Conservation (phyloP, 1,140 invertebrate species). For the Gonatopus flavifemur region DNA sequence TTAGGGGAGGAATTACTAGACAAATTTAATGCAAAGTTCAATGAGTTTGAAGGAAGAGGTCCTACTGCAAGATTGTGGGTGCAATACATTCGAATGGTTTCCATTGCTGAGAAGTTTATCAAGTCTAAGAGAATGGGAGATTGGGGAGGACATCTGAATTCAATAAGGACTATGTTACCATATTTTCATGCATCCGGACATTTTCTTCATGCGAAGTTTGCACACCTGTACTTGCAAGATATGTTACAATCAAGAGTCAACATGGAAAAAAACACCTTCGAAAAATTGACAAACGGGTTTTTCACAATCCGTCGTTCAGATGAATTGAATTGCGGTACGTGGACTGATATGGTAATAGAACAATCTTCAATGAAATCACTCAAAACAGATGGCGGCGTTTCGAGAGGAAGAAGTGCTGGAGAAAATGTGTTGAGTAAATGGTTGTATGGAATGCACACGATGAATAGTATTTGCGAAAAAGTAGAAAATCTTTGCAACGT, state of each 20-base stretch:
- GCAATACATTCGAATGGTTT: neutral
- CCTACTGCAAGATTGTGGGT: neutral
- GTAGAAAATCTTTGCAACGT: constrained; percentile 42
- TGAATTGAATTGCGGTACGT: constrained; percentile 51
- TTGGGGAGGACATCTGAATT: constrained; percentile 47
- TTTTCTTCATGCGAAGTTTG: constrained; percentile 30
- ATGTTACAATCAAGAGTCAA: constrained; percentile 36
- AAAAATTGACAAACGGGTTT: constrained; percentile 42
- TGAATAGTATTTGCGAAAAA: constrained; percentile 17
- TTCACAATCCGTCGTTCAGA: constrained; percentile 49
- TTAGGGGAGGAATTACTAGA: neutral
- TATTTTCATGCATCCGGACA: constrained; percentile 51
- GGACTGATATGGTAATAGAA: constrained; percentile 45
- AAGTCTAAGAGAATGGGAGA: constrained; percentile 33
- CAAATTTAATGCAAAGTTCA: neutral
- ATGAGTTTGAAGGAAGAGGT: neutral
- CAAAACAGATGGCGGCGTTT: constrained; percentile 47
- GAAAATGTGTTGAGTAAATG: constrained; percentile 47
- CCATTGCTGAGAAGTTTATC: neutral
- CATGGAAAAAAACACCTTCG: constrained; percentile 40
- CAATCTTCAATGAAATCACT: constrained; percentile 50
- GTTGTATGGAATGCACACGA: constrained; percentile 36
- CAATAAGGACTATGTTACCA: constrained; percentile 50
- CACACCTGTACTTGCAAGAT: constrained; percentile 45
- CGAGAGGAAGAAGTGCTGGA: constrained; percentile 39